Evolutionary conservation across 2,113 vertebrate species (phyloP).

Genomic region (Mobula birostris): DNA sequence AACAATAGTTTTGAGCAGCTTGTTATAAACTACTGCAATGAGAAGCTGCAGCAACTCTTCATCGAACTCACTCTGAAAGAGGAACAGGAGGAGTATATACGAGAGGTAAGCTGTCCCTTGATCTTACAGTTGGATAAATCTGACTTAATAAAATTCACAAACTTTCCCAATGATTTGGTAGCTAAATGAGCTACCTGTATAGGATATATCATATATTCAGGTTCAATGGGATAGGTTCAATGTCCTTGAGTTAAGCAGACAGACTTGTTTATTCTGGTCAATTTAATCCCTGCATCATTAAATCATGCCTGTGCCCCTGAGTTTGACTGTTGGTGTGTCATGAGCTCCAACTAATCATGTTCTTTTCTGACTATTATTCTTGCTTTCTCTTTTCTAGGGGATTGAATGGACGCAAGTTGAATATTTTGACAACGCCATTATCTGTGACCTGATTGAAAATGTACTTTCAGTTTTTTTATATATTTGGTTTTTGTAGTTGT

Average conservation of each 20-base stretch:
- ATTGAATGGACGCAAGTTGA: slow-evolving; percentile 60
- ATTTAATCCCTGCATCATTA: not conserved
- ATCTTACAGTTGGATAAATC: not conserved
- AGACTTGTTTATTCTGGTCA: not conserved
- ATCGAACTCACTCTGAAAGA: slow-evolving; percentile 66
- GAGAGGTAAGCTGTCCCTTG: slow-evolving; percentile 55
- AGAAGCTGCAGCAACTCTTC: slow-evolving; percentile 72
- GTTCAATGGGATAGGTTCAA: not conserved
- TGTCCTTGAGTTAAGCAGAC: not conserved
- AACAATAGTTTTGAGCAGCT: slow-evolving; percentile 69
- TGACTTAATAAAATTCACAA: not conserved
- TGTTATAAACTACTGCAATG: slow-evolving; percentile 73
- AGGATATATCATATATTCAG: not conserved
- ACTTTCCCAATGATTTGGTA: not conserved
- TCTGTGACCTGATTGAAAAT: slow-evolving; percentile 65
- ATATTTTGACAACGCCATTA: slow-evolving; percentile 65
- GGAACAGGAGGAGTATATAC: slow-evolving; percentile 65
- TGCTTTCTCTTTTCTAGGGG: slow-evolving; percentile 50
- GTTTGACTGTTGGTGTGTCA: not conserved
- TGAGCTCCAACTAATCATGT: not conserved
- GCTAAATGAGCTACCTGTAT: not conserved
- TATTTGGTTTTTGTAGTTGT: not conserved
- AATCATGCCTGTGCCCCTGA: not conserved
- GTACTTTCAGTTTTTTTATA: slow-evolving; percentile 43
- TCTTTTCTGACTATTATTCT: not conserved